Base-by-base conservation (phyloP, 2,888 invertebrate genomes). In the Drosophila gaucha region DNA sequence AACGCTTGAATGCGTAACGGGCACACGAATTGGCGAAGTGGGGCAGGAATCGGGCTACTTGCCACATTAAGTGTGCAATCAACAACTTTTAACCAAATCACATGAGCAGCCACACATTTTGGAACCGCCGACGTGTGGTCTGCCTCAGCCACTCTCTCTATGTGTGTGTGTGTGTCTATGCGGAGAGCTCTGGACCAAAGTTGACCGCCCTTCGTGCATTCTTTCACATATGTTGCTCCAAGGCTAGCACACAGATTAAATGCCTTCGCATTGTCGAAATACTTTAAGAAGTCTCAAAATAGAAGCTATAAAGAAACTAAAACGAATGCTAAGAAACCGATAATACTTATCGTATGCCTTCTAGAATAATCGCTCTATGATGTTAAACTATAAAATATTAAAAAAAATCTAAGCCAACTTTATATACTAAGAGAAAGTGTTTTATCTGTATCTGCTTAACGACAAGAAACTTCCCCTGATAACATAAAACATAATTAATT, bases 61-160 rank as follows among this genome's bases (percentile, higher is more conserved):
- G 59, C 57, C 71, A 44, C 87, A 74, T 80, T 86, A 77, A 84
- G 86, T 74, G 84, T 60, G 87, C 71, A 77, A 80, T 77, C 80
- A 74, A 77, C 56, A 74, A 83, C 57, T 86, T 74, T 74, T 64
- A 67, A 51, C 49, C 74, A 74, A 75, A 75, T 74, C 71, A 74
- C 74, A 71, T 30, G 47, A 55, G 46, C 54, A 57, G 47, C 50
- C 60, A 43, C 57, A 46, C 38, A 35, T 64, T 50, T 51, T 31
- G 43, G 33, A 18, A 44, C 41, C 43, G 24, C 33, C 41, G 30
- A 39, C 33, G 33, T 58, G 50, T 52, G 35, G 58, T 54, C 33
- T 30, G 6, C 43, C 8, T 9, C 26, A 14, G 35, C 20, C 10
- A 43, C 2, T 18, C 30, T 28, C 8, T 18, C 0, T 55, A 9